Percentiles rank a stretch among this genome's conserved stretches.
phyloP scores from a whole-genome alignment of 2,113 vertebrate species.

The Ahaetulla prasina region DNA sequence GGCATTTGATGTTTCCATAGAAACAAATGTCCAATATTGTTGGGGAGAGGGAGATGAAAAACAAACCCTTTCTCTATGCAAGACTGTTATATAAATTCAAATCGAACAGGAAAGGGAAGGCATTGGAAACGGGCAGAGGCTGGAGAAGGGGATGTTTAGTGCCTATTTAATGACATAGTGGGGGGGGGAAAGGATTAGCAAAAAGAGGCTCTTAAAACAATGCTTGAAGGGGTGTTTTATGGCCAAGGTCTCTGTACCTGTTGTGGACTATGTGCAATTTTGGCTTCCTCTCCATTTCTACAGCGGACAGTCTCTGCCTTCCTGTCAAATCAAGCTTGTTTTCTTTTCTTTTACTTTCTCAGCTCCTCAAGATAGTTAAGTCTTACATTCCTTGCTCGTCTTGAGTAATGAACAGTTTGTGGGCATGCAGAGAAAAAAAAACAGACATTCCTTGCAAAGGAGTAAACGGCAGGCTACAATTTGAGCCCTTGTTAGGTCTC shows the following conservation, averaged over 20 bases:
- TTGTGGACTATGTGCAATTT: fast-evolving
- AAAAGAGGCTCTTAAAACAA: background rate
- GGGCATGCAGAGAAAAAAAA: background rate
- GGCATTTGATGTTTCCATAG: slow-evolving; percentile 35
- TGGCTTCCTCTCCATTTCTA: background rate
- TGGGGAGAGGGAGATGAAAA: background rate
- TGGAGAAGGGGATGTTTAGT: background rate
- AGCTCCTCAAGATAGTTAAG: background rate
- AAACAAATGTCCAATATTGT: slow-evolving; percentile 30
- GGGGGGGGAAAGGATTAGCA: slow-evolving; percentile 3
- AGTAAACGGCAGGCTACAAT: too few relatives aligned
- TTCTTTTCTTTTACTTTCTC: too few relatives aligned
- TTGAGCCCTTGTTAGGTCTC: too few relatives aligned
- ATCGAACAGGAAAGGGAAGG: background rate
- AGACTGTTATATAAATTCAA: background rate
- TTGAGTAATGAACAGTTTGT: background rate
- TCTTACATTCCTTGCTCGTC: background rate
- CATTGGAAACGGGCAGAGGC: background rate
- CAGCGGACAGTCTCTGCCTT: too few relatives aligned
- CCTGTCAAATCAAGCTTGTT: background rate
- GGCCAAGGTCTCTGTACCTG: background rate
- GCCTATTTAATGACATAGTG: background rate
- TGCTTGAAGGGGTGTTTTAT: background rate
- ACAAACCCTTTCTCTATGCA: background rate
- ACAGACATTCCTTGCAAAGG: too few relatives aligned